phyloP scores from a whole-genome alignment of 2,888 invertebrate genomes.

The Onchidella celtica region DNA sequence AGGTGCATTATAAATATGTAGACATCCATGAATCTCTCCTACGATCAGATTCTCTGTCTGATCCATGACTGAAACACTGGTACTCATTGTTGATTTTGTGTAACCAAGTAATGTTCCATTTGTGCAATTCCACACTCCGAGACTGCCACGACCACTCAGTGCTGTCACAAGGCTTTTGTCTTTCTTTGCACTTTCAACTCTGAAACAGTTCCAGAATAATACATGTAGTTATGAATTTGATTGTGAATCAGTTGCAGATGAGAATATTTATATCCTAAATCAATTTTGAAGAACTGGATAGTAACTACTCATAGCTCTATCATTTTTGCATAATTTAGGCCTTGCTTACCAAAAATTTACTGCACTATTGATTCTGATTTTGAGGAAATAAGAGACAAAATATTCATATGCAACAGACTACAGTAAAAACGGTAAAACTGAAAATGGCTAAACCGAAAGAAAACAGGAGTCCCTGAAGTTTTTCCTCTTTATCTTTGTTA shows the following conservation, averaged over 20 bases:
- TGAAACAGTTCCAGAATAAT: neutral
- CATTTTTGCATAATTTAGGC: too few species aligned
- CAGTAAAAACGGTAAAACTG: too few species aligned
- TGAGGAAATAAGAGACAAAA: too few species aligned
- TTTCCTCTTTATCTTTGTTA: too few species aligned
- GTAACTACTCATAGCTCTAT: too few species aligned
- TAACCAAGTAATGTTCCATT: conserved; percentile 18
- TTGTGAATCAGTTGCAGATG: too few species aligned
- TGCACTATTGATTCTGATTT: neutral
- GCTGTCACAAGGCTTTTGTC: conserved; percentile 5
- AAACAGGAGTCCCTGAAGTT: too few species aligned
- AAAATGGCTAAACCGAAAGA: too few species aligned
- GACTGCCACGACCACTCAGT: conserved; percentile 17
- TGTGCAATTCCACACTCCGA: conserved; percentile 19
- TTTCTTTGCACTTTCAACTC: conserved; percentile 18
- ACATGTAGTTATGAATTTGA: too few species aligned
- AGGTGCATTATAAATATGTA: conserved; percentile 44
- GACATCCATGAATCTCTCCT: conserved; percentile 43
- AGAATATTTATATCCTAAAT: too few species aligned
- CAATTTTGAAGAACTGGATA: too few species aligned
- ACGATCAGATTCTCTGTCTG: conserved; percentile 10
- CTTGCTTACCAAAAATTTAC: neutral
- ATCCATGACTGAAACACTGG: neutral
- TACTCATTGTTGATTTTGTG: conserved; percentile 24
- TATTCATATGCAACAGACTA: too few species aligned